A percentile compares a stretch with the other conserved stretches of the same genome.
Evolutionary conservation across 2,888 invertebrate species (phyloP).

Genomic region (Diploptera punctata): DNA sequence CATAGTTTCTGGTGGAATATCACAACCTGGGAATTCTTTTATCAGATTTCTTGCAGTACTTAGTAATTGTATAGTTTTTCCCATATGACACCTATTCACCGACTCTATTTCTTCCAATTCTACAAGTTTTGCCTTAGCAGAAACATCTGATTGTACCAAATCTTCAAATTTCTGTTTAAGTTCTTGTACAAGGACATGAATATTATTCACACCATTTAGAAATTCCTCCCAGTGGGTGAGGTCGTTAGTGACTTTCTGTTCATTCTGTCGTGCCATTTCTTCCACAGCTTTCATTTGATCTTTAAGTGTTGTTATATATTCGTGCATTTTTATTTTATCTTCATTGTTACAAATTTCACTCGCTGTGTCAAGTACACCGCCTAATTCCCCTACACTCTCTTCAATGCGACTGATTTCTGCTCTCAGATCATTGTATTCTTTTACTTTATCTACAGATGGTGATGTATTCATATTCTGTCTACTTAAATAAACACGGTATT

Average conservation of each 20-base stretch:
- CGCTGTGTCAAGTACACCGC: slow-evolving; percentile 58
- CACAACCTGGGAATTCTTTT: slow-evolving; percentile 72
- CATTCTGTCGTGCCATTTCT: slow-evolving; percentile 67
- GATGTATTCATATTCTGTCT: slow-evolving; percentile 63
- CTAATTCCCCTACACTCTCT: slow-evolving; percentile 65
- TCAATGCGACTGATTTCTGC: slow-evolving; percentile 71
- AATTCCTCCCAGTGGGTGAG: slow-evolving; percentile 76
- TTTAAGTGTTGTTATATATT: slow-evolving; percentile 65
- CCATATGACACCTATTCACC: slow-evolving; percentile 67
- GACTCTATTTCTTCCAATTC: slow-evolving; percentile 74
- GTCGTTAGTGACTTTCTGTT: slow-evolving; percentile 63
- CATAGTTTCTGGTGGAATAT: slow-evolving; percentile 72
- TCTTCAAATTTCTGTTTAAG: slow-evolving; percentile 60
- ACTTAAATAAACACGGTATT: slow-evolving; percentile 74
- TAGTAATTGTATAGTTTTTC: slow-evolving; percentile 67
- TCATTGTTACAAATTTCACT: slow-evolving; percentile 58
- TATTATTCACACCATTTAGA: slow-evolving; percentile 65
- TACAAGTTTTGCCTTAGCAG: slow-evolving; percentile 71
- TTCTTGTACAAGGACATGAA: slow-evolving; percentile 60
- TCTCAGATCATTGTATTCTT: slow-evolving; percentile 54
- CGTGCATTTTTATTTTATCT: slow-evolving; percentile 58
- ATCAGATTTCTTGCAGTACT: slow-evolving; percentile 67
- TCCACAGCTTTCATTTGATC: slow-evolving; percentile 75
- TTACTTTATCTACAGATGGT: slow-evolving; percentile 53
- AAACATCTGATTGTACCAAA: slow-evolving; percentile 66